Evolutionary conservation across 1,140 invertebrate species (phyloP).

Genomic region (Scaptomyza graminum): DNA sequence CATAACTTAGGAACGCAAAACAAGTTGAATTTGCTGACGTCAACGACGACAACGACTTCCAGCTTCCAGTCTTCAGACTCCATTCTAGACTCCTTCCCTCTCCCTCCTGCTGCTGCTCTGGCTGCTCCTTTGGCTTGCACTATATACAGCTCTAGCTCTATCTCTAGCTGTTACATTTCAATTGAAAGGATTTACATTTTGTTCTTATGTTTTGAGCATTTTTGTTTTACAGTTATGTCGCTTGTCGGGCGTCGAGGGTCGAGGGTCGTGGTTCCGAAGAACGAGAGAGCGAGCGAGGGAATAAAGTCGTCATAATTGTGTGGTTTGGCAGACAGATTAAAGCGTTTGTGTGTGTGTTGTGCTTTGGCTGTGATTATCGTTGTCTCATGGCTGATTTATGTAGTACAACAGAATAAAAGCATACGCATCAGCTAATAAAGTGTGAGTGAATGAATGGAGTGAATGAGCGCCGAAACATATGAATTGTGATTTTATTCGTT

Average conservation of each 20-base stretch:
- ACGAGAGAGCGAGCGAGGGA: background rate
- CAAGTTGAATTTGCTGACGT: slow-evolving; percentile 73
- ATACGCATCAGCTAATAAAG: background rate
- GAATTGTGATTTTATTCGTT: too few relatives aligned
- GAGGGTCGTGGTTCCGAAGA: slow-evolving; percentile 24
- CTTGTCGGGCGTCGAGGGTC: slow-evolving; percentile 38
- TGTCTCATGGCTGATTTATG: slow-evolving; percentile 22
- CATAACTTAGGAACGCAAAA: slow-evolving; percentile 78
- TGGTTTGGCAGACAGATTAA: slow-evolving; percentile 25
- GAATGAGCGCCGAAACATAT: background rate
- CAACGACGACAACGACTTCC: background rate
- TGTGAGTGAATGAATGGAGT: background rate
- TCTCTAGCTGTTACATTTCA: slow-evolving; percentile 69
- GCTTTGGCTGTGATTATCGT: slow-evolving; percentile 16
- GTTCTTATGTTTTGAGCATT: slow-evolving; percentile 75
- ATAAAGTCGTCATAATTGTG: slow-evolving; percentile 70
- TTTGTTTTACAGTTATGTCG: slow-evolving; percentile 72
- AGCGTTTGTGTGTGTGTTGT: slow-evolving; percentile 11
- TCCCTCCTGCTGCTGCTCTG: background rate
- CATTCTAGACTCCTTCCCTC: background rate
- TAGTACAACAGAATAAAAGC: background rate
- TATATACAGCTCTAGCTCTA: slow-evolving; percentile 9
- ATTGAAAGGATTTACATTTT: slow-evolving; percentile 81
- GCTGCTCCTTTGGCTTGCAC: slow-evolving; percentile 25
- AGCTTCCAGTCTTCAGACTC: background rate